Conservation (phyloP, 2,113 vertebrate genomes). For the Ptychochromis oligacanthus region DNA sequence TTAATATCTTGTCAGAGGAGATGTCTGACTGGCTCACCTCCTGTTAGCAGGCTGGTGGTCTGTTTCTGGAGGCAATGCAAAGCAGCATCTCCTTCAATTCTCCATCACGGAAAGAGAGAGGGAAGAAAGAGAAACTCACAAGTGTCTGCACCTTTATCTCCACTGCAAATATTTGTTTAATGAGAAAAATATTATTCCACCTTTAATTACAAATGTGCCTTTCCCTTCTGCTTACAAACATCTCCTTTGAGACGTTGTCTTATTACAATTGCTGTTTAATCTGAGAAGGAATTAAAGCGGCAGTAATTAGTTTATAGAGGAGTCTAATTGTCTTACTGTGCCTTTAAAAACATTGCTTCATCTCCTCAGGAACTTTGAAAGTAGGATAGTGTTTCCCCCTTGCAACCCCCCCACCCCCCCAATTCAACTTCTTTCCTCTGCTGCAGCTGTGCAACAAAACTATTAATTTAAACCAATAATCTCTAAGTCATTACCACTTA, state of each 20-base stretch:
- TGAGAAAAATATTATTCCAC: conserved; percentile 69
- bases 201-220: conserved; percentile 77
- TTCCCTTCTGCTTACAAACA: conserved; percentile 68
- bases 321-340: conserved; percentile 81
- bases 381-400: conserved; percentile 62
- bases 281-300: conserved; percentile 78
- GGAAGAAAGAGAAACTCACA: background rate
- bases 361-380: conserved; percentile 78
- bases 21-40: conserved; percentile 45
- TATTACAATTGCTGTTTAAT: conserved; percentile 79
- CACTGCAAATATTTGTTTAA: conserved; percentile 65
- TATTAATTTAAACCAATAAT: conserved; percentile 81
- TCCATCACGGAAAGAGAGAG: background rate
- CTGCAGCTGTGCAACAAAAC: conserved; percentile 64
- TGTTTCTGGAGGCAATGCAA: conserved; percentile 48
- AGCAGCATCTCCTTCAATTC: conserved; percentile 32
- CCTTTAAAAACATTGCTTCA: conserved; percentile 74
- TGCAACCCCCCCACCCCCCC: conserved; percentile 8
- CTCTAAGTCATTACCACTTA: conserved; percentile 79
- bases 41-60: conserved; percentile 45
- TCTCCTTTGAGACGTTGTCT: conserved; percentile 68
- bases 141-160: conserved; percentile 40
- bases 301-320: conserved; percentile 78
- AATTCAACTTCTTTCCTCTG: conserved; percentile 55
- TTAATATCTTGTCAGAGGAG: conserved; percentile 54